phyloP scores from a whole-genome alignment of 2,113 vertebrate species.

The Colossoma macropomum region DNA sequence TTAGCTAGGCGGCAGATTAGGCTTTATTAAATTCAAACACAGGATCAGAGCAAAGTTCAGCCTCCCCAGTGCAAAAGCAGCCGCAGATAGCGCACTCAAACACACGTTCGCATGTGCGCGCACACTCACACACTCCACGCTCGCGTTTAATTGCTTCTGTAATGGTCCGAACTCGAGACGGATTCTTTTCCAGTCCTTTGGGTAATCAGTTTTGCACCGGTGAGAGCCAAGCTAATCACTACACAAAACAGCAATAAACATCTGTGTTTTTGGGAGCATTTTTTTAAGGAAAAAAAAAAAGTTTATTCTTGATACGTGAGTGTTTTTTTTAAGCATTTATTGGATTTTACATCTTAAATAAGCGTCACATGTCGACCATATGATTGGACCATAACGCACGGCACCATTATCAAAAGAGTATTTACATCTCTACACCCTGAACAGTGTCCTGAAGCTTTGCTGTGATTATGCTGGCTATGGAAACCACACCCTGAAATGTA shows the following conservation, averaged over 20 bases:
- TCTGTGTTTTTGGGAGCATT: background rate
- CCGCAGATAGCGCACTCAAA: conserved; percentile 62
- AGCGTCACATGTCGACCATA: conserved; percentile 59
- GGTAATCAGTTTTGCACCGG: conserved; percentile 78
- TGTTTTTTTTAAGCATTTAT: conserved; percentile 55
- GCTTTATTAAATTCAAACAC: conserved; percentile 74
- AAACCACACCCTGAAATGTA: background rate
- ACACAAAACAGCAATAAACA: conserved; percentile 52
- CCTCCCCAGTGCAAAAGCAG: conserved; percentile 69
- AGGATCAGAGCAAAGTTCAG: conserved; percentile 75
- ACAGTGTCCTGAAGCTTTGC: conserved; percentile 15
- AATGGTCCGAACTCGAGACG: conserved; percentile 78
- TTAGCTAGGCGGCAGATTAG: conserved; percentile 77
- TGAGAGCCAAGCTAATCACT: conserved; percentile 63
- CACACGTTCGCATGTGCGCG: background rate
- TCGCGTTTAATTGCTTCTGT: conserved; percentile 82
- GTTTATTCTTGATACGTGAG: background rate
- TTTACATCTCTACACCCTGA: conserved; percentile 56
- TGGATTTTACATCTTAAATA: conserved; percentile 63
- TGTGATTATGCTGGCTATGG: background rate
- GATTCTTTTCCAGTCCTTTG: conserved; percentile 73
- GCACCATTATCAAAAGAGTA: conserved; percentile 52
- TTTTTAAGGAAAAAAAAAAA: background rate
- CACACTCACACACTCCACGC: conserved; percentile 53
- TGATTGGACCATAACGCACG: conserved; percentile 59